These are phyloP conservation scores for Tyrannus savana DNA, from an alignment of 2,113 vertebrate genomes.

Conservation along the genomic window DNA sequence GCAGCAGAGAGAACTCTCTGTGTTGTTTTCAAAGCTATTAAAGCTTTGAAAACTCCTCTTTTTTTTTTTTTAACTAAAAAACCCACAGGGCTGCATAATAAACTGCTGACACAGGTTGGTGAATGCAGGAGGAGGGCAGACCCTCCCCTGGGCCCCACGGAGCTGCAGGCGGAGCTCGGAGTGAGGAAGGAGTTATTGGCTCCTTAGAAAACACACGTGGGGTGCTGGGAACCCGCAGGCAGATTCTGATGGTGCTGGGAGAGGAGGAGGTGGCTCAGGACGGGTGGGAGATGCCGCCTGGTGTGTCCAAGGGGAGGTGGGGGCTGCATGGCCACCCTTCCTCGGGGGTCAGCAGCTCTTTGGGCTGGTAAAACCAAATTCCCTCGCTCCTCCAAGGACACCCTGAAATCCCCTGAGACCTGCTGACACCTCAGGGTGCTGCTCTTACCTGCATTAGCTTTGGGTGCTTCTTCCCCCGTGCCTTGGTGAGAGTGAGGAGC, in stretches of 20 bases:
- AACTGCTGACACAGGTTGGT: constrained; percentile 23
- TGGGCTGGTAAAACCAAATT: not conserved
- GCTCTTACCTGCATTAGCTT: fast-evolving
- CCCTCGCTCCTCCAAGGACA: not conserved
- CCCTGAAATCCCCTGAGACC: fast-evolving
- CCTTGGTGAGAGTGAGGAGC: not conserved
- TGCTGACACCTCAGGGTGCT: fast-evolving
- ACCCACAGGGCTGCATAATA: not conserved
- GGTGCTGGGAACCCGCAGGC: not conserved
- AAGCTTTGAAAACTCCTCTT: constrained; percentile 34
- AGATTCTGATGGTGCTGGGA: not conserved
- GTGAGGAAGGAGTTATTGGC: not conserved
- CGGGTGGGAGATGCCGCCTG: not conserved
- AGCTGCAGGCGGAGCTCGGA: not conserved
- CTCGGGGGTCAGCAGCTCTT: not conserved
- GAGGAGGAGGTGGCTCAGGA: not conserved
- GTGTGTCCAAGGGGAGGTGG: not conserved
- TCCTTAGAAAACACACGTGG: not conserved
- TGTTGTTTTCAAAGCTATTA: constrained; percentile 54
- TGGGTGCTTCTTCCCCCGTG: fast-evolving
- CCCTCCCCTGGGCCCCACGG: not conserved
- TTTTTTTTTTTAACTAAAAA: not conserved
- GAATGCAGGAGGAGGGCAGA: not conserved
- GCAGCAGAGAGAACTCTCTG: not conserved
- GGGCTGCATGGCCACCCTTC: not conserved